These are phyloP conservation scores for Lineus longissimus DNA, from an alignment of 1,140 invertebrate genomes.

Conservation along the genomic window DNA sequence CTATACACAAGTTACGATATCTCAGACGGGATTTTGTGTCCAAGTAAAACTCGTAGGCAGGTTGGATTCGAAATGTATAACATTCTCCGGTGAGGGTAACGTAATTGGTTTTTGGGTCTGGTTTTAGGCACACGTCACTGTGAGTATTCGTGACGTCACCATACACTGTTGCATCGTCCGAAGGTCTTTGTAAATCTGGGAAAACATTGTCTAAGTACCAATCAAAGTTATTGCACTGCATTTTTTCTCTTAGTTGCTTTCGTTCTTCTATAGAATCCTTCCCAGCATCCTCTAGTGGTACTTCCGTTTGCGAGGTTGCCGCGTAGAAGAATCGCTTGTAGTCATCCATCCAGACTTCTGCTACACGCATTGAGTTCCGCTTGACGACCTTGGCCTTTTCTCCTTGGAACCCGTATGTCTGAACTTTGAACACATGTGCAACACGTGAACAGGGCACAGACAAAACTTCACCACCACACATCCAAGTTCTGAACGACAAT, in stretches of 20 bases:
- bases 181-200: conserved; percentile 70
- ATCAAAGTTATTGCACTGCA: conserved; percentile 88
- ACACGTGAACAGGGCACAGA: conserved; percentile 90
- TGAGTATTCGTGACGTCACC: neutral
- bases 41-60: no score
- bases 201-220: conserved; percentile 97
- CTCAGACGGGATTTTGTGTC: no score
- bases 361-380: conserved; percentile 54
- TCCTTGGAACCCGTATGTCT: conserved; percentile 87
- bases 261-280: conserved; percentile 56
- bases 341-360: conserved; percentile 76
- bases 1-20: no score
- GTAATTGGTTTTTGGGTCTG: no score
- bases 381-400: conserved; percentile 30
- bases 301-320: conserved; percentile 33
- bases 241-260: conserved; percentile 67
- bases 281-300: conserved; percentile 12
- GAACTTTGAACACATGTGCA: conserved; percentile 87
- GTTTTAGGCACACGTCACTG: no score
- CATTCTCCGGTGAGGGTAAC: no score
- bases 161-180: neutral
- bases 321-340: conserved; percentile 65
- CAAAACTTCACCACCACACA: conserved; percentile 89
- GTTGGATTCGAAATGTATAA: no score
- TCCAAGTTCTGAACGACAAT: conserved; percentile 94